Conservation (phyloP, 2,797 vertebrate species). For the Oreochromis mossambicus region DNA sequence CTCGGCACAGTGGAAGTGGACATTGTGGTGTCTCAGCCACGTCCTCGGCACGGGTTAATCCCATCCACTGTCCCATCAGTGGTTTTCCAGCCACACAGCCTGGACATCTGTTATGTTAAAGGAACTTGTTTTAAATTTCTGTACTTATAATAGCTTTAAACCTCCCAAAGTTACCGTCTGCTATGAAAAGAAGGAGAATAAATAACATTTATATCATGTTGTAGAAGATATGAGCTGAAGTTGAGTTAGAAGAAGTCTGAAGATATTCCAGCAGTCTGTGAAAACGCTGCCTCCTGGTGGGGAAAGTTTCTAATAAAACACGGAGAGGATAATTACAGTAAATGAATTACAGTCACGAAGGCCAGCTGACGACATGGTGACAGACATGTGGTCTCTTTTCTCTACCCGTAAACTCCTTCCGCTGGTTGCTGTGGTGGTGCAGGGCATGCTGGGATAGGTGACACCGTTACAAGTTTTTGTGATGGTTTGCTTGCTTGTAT, state of each 20-base stretch:
- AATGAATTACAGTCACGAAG: fast-evolving
- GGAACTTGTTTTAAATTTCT: neutral
- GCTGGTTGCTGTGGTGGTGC: neutral
- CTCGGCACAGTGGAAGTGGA: neutral
- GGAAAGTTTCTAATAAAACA: fast-evolving
- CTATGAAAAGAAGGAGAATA: neutral
- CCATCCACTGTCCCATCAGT: neutral
- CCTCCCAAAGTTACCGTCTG: fast-evolving
- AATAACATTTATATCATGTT: neutral
- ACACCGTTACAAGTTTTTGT: neutral
- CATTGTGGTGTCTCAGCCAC: fast-evolving
- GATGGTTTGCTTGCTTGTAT: neutral
- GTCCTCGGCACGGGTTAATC: neutral
- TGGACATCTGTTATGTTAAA: neutral
- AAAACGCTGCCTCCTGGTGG: neutral
- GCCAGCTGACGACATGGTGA: neutral
- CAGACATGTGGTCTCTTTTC: neutral
- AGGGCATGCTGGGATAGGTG: neutral
- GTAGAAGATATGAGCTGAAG: neutral
- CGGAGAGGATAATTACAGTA: neutral
- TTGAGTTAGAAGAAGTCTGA: neutral
- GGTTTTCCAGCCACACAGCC: neutral
- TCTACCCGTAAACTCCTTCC: neutral
- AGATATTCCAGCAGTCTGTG: neutral
- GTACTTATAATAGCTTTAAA: neutral